Conservation (phyloP, 2,888 invertebrate species). For the Orthonychiurus folsomi region DNA sequence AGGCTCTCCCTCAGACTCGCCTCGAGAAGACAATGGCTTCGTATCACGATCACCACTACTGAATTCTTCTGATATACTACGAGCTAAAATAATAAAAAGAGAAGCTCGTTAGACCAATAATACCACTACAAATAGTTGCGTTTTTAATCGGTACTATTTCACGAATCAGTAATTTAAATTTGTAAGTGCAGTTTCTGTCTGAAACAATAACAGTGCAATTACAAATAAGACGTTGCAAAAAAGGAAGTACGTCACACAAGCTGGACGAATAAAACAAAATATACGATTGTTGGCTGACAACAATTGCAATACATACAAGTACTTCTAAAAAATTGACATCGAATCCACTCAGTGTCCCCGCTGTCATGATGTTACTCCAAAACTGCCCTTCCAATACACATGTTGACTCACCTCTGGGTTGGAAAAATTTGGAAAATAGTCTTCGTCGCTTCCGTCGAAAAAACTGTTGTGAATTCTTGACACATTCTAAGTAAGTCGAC, state of each 20-base stretch:
- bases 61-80: constrained; percentile 95
- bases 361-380: too few species aligned
- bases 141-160: not conserved
- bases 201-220: too few species aligned
- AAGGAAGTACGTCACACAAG: not conserved
- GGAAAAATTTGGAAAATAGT: constrained; percentile 13
- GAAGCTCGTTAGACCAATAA: not conserved
- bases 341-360: too few species aligned
- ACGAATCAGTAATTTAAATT: too few species aligned
- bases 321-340: too few species aligned
- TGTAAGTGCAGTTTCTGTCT: too few species aligned
- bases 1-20: constrained; percentile 44
- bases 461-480: constrained; percentile 24
- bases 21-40: constrained; percentile 40
- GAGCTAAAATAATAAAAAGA: constrained; percentile 54
- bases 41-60: constrained; percentile 70
- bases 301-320: too few species aligned
- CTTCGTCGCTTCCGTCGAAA: constrained; percentile 20
- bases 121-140: not conserved
- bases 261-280: too few species aligned
- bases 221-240: too few species aligned
- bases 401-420: constrained; percentile 19
- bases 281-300: too few species aligned
- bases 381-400: too few species aligned
- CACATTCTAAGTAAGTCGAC: constrained; percentile 25